Base-by-base conservation (phyloP, 1,140 invertebrate genomes). In the Eurosta solidaginis region DNA sequence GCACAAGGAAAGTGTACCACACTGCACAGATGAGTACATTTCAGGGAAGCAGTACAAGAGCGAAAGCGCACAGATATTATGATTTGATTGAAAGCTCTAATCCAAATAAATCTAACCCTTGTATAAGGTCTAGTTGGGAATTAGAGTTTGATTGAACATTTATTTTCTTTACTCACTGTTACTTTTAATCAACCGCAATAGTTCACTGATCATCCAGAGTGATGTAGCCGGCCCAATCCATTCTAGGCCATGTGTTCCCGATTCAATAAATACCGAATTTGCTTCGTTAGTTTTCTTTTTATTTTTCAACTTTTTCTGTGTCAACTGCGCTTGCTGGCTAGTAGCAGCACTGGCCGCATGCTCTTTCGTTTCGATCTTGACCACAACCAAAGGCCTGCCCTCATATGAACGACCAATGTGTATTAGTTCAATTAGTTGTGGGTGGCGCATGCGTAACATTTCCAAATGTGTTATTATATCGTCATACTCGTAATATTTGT, bases 181-280 rank as follows among this genome's bases (percentile, higher is more conserved):
- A 2, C 85, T 88, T 59, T 90, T 89, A 81, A 92, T 90, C 49
- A 92, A 90, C 81, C 93, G 92, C 1, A 94, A 91, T 27, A 96
- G 87, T 80, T 94, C 92, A 78, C 92, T 92, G 36, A 95, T 87
- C 79, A 96, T 93, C 90, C 93, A 96, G 10, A 94, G 91, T 49
- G 93, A 91, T 1, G 94, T 93, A 0, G 95, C 94, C 1, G 94
- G 92, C 25, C 94, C 90, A 79, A 96, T 94, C 95, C 96, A 97
- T 88, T 96, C 95, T 49, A 95, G 84, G 0, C 93, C 95, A 82
- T 96, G 95, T 76, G 93, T 92, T 1, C 94, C 91, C 20, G 90
- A 92, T 68, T 93, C 92, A 33, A 93, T 87, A 82, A 93, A 91
- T 36, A 93, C 90, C 0, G 90, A 89, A 75, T 87, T 87, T 36